A percentile compares a stretch with the other conserved stretches of the same genome.
Evolutionary conservation across 1,140 invertebrate species (phyloP).

Genomic region (Calephelis nemesis): DNA sequence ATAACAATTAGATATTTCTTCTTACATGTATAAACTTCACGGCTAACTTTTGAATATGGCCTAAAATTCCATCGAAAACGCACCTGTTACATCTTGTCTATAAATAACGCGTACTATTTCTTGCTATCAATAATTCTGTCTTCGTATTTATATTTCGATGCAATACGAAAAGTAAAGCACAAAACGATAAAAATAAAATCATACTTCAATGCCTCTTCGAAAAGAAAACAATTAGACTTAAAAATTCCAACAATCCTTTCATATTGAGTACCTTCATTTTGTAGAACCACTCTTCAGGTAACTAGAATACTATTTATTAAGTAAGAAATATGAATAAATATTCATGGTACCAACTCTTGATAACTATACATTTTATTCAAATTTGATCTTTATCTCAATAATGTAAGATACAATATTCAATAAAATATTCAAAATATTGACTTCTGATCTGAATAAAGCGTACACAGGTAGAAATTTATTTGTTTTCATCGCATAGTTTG

Average conservation of each 20-base stretch:
- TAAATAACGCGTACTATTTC: no score
- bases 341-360: slow-evolving; percentile 36
- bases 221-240: neutral
- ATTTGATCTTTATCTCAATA: slow-evolving; percentile 16
- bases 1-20: no score
- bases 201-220: neutral
- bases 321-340: slow-evolving; percentile 43
- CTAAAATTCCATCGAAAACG: no score
- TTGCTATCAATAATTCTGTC: no score
- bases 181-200: no score
- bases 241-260: neutral
- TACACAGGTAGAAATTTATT: slow-evolving; percentile 42
- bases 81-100: no score
- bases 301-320: slow-evolving; percentile 40
- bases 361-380: slow-evolving; percentile 12
- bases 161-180: no score
- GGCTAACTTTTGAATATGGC: no score
- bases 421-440: neutral
- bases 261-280: slow-evolving; percentile 45
- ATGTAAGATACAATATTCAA: slow-evolving; percentile 17
- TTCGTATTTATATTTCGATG: no score
- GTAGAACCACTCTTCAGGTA: slow-evolving; percentile 51
- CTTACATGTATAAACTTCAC: no score
- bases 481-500: slow-evolving; percentile 43
- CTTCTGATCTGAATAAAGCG: slow-evolving; percentile 6